phyloP scores from a whole-genome alignment of 2,113 vertebrate species.

The Bufo gargarizans region DNA sequence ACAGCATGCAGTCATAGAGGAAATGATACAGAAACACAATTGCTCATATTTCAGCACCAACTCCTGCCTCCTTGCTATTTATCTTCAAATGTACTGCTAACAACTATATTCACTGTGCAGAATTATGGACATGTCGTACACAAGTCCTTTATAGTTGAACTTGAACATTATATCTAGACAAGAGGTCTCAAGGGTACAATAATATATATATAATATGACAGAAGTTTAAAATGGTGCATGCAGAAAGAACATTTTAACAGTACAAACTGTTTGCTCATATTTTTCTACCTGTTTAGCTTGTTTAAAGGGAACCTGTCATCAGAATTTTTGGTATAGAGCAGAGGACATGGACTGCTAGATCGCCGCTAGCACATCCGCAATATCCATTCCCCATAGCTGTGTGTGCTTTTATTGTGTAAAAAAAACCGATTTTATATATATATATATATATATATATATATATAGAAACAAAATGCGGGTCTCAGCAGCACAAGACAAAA shows the following conservation, averaged over 20 bases:
- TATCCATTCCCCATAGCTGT: no score
- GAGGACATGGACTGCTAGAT: neutral
- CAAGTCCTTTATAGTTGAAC: slow-evolving; percentile 36
- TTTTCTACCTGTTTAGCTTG: neutral
- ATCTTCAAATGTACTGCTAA: slow-evolving; percentile 19
- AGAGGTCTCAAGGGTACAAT: neutral
- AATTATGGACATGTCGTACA: slow-evolving; percentile 16
- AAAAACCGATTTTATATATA: no score
- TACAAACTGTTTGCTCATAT: neutral
- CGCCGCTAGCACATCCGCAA: no score
- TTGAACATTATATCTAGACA: slow-evolving; percentile 38
- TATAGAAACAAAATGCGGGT: no score
- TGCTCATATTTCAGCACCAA: slow-evolving; percentile 35
- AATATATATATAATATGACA: neutral
- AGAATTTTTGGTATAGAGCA: no score
- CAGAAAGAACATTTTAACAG: neutral
- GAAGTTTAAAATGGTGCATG: neutral
- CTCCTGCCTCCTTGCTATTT: slow-evolving; percentile 30
- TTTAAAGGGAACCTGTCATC: no score
- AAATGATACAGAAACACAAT: slow-evolving; percentile 46
- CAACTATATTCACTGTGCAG: slow-evolving; percentile 35
- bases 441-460: no score
- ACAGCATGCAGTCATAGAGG: slow-evolving; percentile 42
- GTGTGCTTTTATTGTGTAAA: no score
- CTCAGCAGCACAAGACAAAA: no score